Percentiles rank a stretch among this genome's conserved stretches.
These are phyloP conservation scores for Cheilosia vernalis DNA, from an alignment of 2,888 invertebrate species.

Conservation along the genomic window DNA sequence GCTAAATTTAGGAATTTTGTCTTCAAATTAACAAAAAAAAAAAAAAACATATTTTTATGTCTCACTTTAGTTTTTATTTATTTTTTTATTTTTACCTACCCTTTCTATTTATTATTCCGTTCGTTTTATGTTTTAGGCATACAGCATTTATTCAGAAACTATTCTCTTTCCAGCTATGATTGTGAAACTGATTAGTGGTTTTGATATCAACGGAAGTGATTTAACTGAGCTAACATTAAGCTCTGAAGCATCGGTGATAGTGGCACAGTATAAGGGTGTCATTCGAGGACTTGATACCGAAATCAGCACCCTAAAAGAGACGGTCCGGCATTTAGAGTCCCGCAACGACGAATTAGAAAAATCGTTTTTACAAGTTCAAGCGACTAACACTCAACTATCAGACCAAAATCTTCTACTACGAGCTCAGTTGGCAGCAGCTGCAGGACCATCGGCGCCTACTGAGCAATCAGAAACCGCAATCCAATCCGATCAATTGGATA, in stretches of 20 bases:
- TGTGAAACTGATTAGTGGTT: conserved; percentile 84
- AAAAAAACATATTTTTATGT: no score
- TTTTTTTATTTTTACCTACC: no score
- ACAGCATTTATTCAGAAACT: not conserved
- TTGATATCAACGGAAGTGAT: conserved; percentile 84
- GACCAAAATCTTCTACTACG: conserved; percentile 95
- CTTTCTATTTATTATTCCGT: no score
- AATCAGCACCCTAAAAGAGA: conserved; percentile 83
- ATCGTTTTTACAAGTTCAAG: conserved; percentile 87
- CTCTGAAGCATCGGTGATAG: conserved; percentile 82
- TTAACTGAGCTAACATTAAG: conserved; percentile 84
- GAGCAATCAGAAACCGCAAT: conserved; percentile 78
- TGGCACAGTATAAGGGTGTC: conserved; percentile 92
- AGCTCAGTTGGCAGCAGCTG: conserved; percentile 86
- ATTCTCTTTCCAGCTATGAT: conserved; percentile 83
- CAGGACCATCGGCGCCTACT: conserved; percentile 42
- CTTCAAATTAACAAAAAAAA: no score
- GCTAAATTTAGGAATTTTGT: not conserved
- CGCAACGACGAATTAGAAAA: conserved; percentile 80
- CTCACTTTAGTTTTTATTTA: no score
- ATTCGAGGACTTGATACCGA: conserved; percentile 94
- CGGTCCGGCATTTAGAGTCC: conserved; percentile 78
- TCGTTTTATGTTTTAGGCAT: no score
- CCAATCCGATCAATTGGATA: conserved; percentile 79
- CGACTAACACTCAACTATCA: conserved; percentile 89